Percentiles rank a stretch among this genome's conserved stretches.
Evolutionary conservation across 2,113 vertebrate genomes (phyloP).

Genomic region (Python bivittatus): DNA sequence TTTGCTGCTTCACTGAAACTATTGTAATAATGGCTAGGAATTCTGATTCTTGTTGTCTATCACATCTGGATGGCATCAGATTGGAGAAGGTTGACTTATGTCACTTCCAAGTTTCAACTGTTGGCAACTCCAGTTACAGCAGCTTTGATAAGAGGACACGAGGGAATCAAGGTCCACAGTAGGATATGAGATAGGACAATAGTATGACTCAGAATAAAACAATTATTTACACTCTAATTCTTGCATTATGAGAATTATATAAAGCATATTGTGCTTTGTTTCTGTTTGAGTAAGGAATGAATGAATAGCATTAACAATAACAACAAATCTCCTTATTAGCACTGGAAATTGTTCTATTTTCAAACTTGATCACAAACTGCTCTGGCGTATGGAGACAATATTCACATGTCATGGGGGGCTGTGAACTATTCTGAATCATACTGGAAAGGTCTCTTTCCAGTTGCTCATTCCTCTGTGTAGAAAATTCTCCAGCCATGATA

Average conservation of each 20-base stretch:
- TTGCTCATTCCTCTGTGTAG: slow-evolving; percentile 50
- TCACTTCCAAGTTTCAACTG: neutral
- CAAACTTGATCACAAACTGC: slow-evolving; percentile 10
- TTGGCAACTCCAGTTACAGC: neutral
- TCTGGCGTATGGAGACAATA: slow-evolving; percentile 35
- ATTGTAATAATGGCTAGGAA: neutral
- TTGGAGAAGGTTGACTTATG: neutral
- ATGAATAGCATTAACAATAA: neutral
- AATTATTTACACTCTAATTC: neutral
- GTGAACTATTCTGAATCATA: slow-evolving; percentile 39
- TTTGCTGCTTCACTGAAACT: neutral
- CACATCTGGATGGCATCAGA: neutral
- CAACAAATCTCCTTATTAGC: neutral
- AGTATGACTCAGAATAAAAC: neutral
- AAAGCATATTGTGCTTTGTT: neutral
- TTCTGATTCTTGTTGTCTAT: neutral
- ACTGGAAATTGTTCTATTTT: slow-evolving; percentile 15
- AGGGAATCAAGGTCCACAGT: neutral
- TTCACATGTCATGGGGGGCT: slow-evolving; percentile 37
- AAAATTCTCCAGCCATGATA: slow-evolving; percentile 61
- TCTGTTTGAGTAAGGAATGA: neutral
- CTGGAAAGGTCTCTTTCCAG: slow-evolving; percentile 30
- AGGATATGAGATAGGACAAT: neutral
- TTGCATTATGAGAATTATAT: slow-evolving; percentile 21
- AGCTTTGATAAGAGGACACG: neutral